Evolutionary conservation across 2,888 invertebrate genomes (phyloP), one percentile per base, ranked within the genome.

Genomic region (Ellobium chinense): DNA sequence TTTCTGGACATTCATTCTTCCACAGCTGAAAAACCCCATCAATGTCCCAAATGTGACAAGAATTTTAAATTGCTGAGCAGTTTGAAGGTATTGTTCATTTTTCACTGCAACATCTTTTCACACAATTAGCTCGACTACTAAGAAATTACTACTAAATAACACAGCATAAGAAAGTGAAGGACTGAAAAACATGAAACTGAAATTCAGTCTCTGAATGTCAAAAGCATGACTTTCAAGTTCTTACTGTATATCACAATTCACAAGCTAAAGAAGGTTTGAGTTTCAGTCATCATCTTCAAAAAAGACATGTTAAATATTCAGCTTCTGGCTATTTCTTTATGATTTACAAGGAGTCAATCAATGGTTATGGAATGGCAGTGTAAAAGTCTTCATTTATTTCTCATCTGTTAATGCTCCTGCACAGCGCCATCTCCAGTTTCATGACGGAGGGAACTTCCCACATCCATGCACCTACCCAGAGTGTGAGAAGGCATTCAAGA

Each of bases 401-500:
- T 65, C 29, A n/a, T 66, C n/a, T n/a, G n/a, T n/a, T n/a, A n/a
- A n/a, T n/a, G n/a, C n/a, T n/a, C n/a, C n/a, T 31, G 12, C 34
- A 9, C 34, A 80, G 80, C 56, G 80, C 3, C 80, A 80, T n/a
- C 75, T 80, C 2, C 69, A 80, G 54, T 75, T 75, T 69, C 80
- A 80, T 70, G 80, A 80, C 75, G 80, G 80, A 12, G 80, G 75
- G 60, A 37, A 75, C 9, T 60, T 75, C 34, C 80, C 80, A 68
- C 75, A 54, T 62, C 80, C 69, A n/a, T 80, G 80, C 58, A 60
- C 72, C 12, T 68, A 80, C 31, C 75, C 75, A 37, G 80, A 60
- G 1, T 83, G 83, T 78, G 76, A 60, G 65, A 81, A 80, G 56
- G 70, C 69, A 12, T 83, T 78, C 37, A 78, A 78, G 21, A 78